Percentiles rank a stretch among this genome's conserved stretches.
Evolutionary conservation across 2,797 vertebrate species (phyloP).

Genomic region (Semaprochilodus insignis): DNA sequence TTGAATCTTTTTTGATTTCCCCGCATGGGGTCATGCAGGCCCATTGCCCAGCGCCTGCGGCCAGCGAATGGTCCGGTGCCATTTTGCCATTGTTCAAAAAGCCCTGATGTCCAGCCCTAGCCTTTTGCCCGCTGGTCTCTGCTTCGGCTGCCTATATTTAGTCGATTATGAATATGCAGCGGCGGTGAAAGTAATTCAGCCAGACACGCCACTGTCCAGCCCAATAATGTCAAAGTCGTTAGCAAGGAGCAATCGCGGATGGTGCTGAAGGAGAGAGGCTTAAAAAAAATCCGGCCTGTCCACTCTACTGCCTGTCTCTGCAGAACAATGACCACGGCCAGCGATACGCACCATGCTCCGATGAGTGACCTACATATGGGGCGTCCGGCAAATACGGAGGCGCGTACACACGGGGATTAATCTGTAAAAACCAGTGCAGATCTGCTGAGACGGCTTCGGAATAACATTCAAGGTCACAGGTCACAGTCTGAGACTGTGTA

Average conservation of each 20-base stretch:
- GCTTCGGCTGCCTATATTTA: slow-evolving; percentile 83
- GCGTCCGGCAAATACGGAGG: slow-evolving; percentile 15
- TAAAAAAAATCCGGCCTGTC: slow-evolving; percentile 58
- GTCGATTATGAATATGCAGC: slow-evolving; percentile 91
- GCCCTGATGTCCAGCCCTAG: slow-evolving; percentile 80
- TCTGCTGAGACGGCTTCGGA: slow-evolving; percentile 18
- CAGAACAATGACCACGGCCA: slow-evolving; percentile 55
- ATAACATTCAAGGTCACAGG: slow-evolving; percentile 16
- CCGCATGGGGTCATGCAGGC: slow-evolving; percentile 57
- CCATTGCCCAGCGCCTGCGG: slow-evolving; percentile 61
- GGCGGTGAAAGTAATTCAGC: slow-evolving; percentile 89
- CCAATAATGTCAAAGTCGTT: slow-evolving; percentile 85
- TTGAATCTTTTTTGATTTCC: slow-evolving; percentile 58
- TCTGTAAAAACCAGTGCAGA: slow-evolving; percentile 34
- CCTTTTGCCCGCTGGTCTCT: slow-evolving; percentile 82
- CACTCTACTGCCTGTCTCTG: slow-evolving; percentile 59
- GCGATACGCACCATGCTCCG: slow-evolving; percentile 22
- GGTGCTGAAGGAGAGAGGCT: slow-evolving; percentile 60
- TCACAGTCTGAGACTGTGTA: not conserved
- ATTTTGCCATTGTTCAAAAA: slow-evolving; percentile 84
- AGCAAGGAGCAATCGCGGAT: slow-evolving; percentile 58
- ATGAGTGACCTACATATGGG: slow-evolving; percentile 62
- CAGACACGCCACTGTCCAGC: slow-evolving; percentile 89
- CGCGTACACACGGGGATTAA: slow-evolving; percentile 14
- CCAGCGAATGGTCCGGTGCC: slow-evolving; percentile 70